These are phyloP conservation scores for Anhinga anhinga DNA, from an alignment of 2,113 vertebrate genomes.

Conservation along the genomic window DNA sequence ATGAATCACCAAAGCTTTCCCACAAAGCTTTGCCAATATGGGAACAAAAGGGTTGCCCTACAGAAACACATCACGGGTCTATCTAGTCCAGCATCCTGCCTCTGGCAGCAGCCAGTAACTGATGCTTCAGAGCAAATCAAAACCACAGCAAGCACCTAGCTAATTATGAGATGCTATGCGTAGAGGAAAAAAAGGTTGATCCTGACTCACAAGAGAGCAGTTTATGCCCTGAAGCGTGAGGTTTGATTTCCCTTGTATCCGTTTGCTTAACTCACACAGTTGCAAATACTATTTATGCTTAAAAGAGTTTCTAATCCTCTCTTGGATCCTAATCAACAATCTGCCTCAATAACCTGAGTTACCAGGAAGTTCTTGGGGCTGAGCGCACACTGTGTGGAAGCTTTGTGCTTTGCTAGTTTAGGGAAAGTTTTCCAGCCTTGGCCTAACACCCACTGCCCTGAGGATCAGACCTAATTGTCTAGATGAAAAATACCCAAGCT, in stretches of 20 bases:
- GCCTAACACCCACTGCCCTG: constrained; percentile 9
- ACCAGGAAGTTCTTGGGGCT: constrained; percentile 53
- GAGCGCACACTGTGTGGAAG: not conserved
- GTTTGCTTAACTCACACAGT: constrained; percentile 58
- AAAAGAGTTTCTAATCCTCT: constrained; percentile 66
- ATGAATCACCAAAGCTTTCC: constrained; percentile 14
- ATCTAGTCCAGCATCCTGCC: not conserved
- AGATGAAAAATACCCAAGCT: constrained; percentile 35
- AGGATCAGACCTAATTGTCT: constrained; percentile 44
- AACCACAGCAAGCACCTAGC: constrained; percentile 51
- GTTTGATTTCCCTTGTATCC: constrained; percentile 67
- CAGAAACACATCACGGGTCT: not conserved
- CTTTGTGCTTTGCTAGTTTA: constrained; percentile 33
- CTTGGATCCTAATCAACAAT: constrained; percentile 66
- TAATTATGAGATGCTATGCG: constrained; percentile 15
- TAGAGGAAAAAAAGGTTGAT: constrained; percentile 29
- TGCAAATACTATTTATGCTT: constrained; percentile 62
- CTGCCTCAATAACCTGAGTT: constrained; percentile 54
- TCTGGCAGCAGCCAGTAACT: not conserved
- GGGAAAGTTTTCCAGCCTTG: constrained; percentile 37
- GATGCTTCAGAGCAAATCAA: constrained; percentile 50
- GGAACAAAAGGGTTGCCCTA: constrained; percentile 50
- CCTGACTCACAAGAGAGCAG: constrained; percentile 66
- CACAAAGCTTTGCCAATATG: not conserved
- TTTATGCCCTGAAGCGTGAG: constrained; percentile 55